Base-by-base conservation (phyloP, 2,113 vertebrate genomes). In the Xiphorhynchus elegans region DNA sequence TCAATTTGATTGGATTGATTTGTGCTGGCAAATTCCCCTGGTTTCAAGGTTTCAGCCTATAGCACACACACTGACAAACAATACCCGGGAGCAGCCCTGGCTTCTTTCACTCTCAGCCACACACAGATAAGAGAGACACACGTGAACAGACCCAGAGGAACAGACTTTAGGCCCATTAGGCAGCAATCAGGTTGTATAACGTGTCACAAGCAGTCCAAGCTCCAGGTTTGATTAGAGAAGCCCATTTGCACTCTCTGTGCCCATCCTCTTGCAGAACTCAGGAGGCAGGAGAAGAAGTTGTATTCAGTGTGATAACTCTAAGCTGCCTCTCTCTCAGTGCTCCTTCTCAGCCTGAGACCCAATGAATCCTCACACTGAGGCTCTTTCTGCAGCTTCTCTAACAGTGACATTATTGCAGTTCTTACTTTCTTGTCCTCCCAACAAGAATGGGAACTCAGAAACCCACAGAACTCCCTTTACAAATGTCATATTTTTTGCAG, bases 391-490 rank as follows among this genome's bases (percentile, higher is more conserved):
- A 66, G 15, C 39, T 66, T 60, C 35, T 66, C 50, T 42, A 64
- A 31, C 18, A 76, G 26, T 59, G 75, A 63, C 16, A n/a, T 47
- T 39, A 74, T 0, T 62, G 46, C 68, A 74, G 59, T 58, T 77
- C 40, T 67, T 66, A 42, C 35, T 40, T 31, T 53, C 39, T 46
- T 59, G 2, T 31, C 25, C 24, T 59, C 63, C 76, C 42, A 67
- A 80, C 39, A 67, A 40, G 1, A 19, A 25, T 55, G 53, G 53
- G 53, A 87, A 80, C 60, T 90, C 39, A 63, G 26, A 82, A 92
- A 63, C n/a, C 8, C 39, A 59, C 18, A 73, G 63, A 75, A 56
- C 2, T 72, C 46, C 28, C 0, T 0, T 40, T 56, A 70, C 1
- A 42, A 6, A 42, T 39, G 80, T 39, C 53, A 11, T 19, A 47